Evolutionary conservation across 2,888 invertebrate species (phyloP), one percentile per base, ranked within the genome.

Genomic region (Fragum whitleyi): DNA sequence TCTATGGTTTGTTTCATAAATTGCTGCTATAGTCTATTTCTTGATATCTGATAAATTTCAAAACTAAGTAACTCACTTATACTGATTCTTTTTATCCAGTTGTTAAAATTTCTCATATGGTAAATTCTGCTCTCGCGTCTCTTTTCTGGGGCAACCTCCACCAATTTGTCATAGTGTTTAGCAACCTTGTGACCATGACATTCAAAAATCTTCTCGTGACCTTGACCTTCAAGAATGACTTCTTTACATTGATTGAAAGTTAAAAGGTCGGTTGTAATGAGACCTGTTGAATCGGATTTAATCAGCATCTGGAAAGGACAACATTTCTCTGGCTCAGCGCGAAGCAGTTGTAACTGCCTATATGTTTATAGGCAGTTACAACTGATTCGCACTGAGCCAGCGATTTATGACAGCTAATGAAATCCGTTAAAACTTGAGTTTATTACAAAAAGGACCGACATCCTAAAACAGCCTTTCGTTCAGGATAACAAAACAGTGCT

Each of bases 81-180:
- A 16, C 47, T 47, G 5, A 47, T 47, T 47, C 47, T 14, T 47
- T 47, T 47, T 9, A 47, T 47, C 47, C 47, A 47, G 47, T 47
- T 47, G 47, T 47, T 47, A 47, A 47, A 47, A 47, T 47, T 47
- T 16, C 47, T 47, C 47, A 47, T 47, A 47, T 47, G 47, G n/a
- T 47, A 47, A 47, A 47, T 47, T n/a, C 47, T 47, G 47, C 47
- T 47, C n/a, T 47, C 47, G 14, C 47, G 16, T 47, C 47, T 47
- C 14, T 47, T 47, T 47, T 47, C 47, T 19, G 47, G 47, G 47
- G 47, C n/a, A 47, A 14, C 47, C 14, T 47, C 47, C 5, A 47
- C 47, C 47, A 47, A 47, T 47, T 47, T 47, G 16, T 47, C 47
- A 16, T 47, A 47, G n/a, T 47, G 47, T 16, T 47, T 14, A n/a